These are phyloP conservation scores for Heterotilapia buettikoferi DNA, from an alignment of 2,113 vertebrate species.

Conservation along the genomic window DNA sequence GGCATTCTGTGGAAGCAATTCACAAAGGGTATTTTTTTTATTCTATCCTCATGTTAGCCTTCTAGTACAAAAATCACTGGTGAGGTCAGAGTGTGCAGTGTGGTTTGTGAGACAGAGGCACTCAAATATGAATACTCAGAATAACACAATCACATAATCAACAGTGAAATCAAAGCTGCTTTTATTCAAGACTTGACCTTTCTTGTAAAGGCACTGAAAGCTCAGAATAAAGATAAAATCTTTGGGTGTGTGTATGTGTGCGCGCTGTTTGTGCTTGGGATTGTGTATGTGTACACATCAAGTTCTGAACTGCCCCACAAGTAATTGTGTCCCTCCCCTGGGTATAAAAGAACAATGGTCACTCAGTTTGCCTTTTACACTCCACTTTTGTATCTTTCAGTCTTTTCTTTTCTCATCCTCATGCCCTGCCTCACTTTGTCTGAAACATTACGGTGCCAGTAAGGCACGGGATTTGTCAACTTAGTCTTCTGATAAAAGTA, in stretches of 20 bases:
- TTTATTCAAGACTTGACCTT: conserved; percentile 33
- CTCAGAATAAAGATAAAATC: not conserved
- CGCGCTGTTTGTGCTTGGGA: not conserved
- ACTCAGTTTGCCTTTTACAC: conserved; percentile 37
- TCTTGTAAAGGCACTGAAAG: not conserved
- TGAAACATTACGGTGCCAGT: conserved; percentile 31
- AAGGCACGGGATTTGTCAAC: not conserved
- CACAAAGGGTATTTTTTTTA: not conserved
- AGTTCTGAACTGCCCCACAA: not conserved
- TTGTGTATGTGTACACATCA: not conserved
- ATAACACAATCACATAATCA: conserved; percentile 4
- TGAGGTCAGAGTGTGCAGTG: not conserved
- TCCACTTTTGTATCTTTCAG: conserved; percentile 9
- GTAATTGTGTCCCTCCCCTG: conserved; percentile 23
- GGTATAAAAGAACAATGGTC: conserved; percentile 14
- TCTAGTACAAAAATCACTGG: not conserved
- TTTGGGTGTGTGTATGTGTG: not conserved
- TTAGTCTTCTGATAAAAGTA: conserved; percentile 1
- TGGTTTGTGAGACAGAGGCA: not conserved
- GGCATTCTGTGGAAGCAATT: not conserved
- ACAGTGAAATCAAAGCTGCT: not conserved
- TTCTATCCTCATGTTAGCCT: not conserved
- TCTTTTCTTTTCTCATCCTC: not conserved
- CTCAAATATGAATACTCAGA: not conserved
- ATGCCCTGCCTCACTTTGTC: not conserved